phyloP scores from a whole-genome alignment of 2,113 vertebrate species.

The Bubo scandiacus region DNA sequence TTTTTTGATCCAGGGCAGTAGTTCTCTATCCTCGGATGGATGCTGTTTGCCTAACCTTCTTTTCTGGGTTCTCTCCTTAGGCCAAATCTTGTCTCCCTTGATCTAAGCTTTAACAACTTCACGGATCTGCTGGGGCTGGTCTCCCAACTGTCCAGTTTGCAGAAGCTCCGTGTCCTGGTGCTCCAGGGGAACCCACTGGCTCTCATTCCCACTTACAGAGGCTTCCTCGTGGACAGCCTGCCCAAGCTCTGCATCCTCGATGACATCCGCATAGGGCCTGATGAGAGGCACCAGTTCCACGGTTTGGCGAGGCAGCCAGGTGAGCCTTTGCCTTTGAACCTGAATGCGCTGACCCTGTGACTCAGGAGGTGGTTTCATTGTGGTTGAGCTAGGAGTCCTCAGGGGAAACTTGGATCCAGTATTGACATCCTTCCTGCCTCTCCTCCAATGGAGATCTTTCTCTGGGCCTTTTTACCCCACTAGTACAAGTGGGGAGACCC shows the following conservation, averaged over 20 bases:
- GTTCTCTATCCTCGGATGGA: neutral
- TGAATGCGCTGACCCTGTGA: rapidly evolving
- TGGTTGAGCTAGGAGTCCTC: neutral
- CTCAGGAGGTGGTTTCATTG: neutral
- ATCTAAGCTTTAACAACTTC: constrained; percentile 85
- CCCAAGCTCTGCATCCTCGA: constrained; percentile 76
- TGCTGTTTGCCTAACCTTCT: neutral
- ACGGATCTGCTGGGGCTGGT: constrained; percentile 72
- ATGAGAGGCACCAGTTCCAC: constrained; percentile 71
- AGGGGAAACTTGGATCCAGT: neutral
- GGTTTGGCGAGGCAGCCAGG: constrained; percentile 72
- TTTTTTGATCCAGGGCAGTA: neutral
- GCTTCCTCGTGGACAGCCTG: constrained; percentile 81
- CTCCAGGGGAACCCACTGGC: constrained; percentile 86
- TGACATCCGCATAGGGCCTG: constrained; percentile 65
- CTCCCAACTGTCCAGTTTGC: constrained; percentile 62
- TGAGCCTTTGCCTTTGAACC: constrained; percentile 30
- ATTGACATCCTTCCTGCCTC: neutral
- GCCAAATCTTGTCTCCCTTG: constrained; percentile 87
- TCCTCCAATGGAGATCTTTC: neutral
- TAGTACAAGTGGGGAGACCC: neutral
- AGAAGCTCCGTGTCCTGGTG: constrained; percentile 73
- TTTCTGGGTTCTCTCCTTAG: constrained; percentile 60
- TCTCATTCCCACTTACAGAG: constrained; percentile 80
- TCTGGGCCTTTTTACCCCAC: neutral